phyloP scores from a whole-genome alignment of 2,888 invertebrate genomes.

The Phyto melanocephala region DNA sequence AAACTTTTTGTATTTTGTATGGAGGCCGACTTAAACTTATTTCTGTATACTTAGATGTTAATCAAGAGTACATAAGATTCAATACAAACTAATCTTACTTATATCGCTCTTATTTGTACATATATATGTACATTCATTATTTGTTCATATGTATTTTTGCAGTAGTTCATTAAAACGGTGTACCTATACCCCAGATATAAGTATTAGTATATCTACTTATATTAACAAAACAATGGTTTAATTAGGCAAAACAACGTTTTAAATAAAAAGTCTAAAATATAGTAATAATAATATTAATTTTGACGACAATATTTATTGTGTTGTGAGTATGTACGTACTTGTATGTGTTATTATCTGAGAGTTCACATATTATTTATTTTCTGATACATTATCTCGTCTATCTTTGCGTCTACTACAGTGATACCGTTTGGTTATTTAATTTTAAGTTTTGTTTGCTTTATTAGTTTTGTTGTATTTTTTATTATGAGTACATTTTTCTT shows the following conservation, averaged over 20 bases:
- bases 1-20: no score
- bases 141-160: background rate
- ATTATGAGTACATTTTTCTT: no score
- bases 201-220: background rate
- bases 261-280: background rate
- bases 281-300: conserved; percentile 25
- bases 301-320: conserved; percentile 6
- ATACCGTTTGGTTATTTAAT: no score
- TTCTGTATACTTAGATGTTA: no score
- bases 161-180: conserved; percentile 12
- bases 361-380: conserved; percentile 10
- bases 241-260: conserved; percentile 50
- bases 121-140: no score
- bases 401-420: background rate
- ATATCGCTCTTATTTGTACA: no score
- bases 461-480: no score
- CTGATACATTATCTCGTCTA: conserved; percentile 6
- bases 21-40: no score
- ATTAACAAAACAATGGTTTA: conserved; percentile 15
- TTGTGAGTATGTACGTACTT: background rate
- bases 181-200: background rate
- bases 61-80: no score
- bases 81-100: no score
- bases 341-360: conserved; percentile 15
- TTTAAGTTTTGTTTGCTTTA: no score